Evolutionary conservation across 2,113 vertebrate species (phyloP).

Genomic region (Dicentrarchus labrax): DNA sequence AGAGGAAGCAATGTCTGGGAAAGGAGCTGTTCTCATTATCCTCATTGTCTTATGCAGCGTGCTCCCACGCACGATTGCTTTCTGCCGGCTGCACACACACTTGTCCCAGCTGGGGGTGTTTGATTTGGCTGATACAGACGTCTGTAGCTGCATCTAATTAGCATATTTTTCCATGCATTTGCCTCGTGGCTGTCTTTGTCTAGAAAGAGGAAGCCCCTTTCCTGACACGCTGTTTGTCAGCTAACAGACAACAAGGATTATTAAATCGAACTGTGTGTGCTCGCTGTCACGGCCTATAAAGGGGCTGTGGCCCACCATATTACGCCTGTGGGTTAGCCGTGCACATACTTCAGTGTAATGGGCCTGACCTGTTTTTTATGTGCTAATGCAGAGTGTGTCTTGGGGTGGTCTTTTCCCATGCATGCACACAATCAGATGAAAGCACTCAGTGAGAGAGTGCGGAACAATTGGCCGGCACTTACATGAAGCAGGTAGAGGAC

Average conservation of each 20-base stretch:
- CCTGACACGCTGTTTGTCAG: constrained; percentile 49
- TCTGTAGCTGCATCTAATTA: constrained; percentile 79
- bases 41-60: constrained; percentile 67
- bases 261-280: constrained; percentile 42
- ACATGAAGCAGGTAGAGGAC: constrained; percentile 63
- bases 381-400: constrained; percentile 47
- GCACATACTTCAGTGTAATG: constrained; percentile 40
- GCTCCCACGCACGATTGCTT: constrained; percentile 66
- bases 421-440: constrained; percentile 53
- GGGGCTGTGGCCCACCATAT: constrained; percentile 55
- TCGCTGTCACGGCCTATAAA: constrained; percentile 41
- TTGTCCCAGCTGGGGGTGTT: constrained; percentile 70
- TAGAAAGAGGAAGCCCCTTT: constrained; percentile 52
- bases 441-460: constrained; percentile 47
- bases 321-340: constrained; percentile 26
- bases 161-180: constrained; percentile 78
- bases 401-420: constrained; percentile 52
- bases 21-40: constrained; percentile 58
- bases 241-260: constrained; percentile 16
- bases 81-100: constrained; percentile 61
- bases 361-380: constrained; percentile 69
- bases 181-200: constrained; percentile 79
- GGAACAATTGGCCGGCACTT: constrained; percentile 45
- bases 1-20: constrained; percentile 20
- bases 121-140: constrained; percentile 70